A percentile compares a stretch with the other conserved stretches of the same genome.
Evolutionary conservation across 2,888 invertebrate species (phyloP).

Genomic region (Aproaerema taeniolella): DNA sequence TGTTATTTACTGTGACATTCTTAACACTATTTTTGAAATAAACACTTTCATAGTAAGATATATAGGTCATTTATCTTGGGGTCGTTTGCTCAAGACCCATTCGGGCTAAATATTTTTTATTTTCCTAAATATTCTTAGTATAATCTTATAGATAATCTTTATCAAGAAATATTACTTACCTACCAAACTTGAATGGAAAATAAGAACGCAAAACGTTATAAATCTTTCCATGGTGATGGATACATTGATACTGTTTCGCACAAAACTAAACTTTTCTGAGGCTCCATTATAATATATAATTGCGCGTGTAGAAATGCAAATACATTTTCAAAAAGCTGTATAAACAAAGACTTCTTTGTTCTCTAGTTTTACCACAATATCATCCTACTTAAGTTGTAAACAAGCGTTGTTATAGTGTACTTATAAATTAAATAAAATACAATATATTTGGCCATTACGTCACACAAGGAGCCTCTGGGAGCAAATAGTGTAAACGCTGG

Average conservation of each 20-base stretch:
- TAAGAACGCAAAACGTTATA: conserved; percentile 31
- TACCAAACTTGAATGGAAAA: conserved; percentile 30
- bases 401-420: conserved; percentile 19
- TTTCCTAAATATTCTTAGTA: no score
- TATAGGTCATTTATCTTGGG: no score
- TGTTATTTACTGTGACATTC: background rate
- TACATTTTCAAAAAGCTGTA: conserved; percentile 40
- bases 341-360: conserved; percentile 38
- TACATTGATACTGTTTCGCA: conserved; percentile 33
- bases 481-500: no score
- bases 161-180: conserved; percentile 43
- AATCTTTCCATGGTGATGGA: conserved; percentile 30
- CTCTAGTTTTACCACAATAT: conserved; percentile 10
- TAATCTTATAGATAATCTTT: no score
- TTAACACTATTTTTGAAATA: background rate
- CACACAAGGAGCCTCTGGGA: background rate
- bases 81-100: no score
- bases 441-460: conserved; percentile 20
- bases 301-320: conserved; percentile 32
- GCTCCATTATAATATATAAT: conserved; percentile 30
- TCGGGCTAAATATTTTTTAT: no score
- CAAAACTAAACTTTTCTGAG: conserved; percentile 31
- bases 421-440: background rate
- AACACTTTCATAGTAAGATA: no score
- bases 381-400: conserved; percentile 21